Conservation (phyloP, 2,113 vertebrate genomes). For the Phyllopteryx taeniolatus region DNA sequence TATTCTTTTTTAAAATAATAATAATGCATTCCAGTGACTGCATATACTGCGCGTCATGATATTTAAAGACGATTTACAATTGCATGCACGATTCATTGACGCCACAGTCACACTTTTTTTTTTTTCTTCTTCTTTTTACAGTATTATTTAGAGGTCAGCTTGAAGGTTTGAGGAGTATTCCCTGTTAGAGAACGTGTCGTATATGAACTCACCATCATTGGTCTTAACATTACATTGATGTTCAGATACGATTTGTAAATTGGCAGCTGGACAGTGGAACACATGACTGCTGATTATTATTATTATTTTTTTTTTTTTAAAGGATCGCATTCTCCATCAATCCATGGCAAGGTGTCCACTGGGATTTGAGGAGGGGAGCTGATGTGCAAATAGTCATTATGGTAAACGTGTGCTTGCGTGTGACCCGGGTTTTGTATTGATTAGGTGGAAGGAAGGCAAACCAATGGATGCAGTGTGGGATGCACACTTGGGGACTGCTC, state of each 20-base stretch:
- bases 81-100: no score
- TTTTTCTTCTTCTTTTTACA: not conserved
- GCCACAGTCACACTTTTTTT: not conserved
- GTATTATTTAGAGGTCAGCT: slow-evolving; percentile 23
- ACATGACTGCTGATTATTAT: slow-evolving; percentile 6
- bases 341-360: slow-evolving; percentile 8
- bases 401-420: not conserved
- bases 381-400: slow-evolving; percentile 13
- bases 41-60: no score
- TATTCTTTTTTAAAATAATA: no score
- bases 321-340: slow-evolving; percentile 1
- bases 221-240: not conserved
- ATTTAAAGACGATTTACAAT: no score
- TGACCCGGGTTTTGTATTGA: slow-evolving; percentile 2
- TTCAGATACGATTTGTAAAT: not conserved
- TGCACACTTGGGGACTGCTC: not conserved
- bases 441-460: not conserved
- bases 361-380: slow-evolving; percentile 21
- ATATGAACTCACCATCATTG: not conserved
- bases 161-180: slow-evolving; percentile 6
- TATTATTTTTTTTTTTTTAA: no score
- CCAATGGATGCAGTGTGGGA: not conserved
- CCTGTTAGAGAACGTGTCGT: not conserved
- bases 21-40: no score
- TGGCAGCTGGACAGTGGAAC: not conserved